Conservation (phyloP, 2,797 vertebrate genomes). For the Pampus argenteus region DNA sequence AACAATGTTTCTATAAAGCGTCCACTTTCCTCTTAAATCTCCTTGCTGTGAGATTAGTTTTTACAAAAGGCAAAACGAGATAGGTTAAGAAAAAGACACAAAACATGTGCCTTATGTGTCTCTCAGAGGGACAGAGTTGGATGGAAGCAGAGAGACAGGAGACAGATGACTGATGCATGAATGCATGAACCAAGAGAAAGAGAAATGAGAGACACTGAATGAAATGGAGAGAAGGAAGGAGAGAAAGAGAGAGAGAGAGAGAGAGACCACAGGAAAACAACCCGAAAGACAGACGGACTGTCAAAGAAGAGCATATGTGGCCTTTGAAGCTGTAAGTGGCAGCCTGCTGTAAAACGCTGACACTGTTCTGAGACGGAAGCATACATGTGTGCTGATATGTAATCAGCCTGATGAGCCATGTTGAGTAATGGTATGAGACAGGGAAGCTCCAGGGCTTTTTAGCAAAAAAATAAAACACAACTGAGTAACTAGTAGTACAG, state of each 20-base stretch:
- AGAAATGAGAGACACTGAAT: constrained; percentile 14
- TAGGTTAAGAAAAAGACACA: constrained; percentile 33
- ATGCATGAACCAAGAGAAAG: constrained; percentile 22
- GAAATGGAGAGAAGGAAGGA: constrained; percentile 15
- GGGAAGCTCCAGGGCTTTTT: constrained; percentile 41
- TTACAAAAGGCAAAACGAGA: constrained; percentile 28
- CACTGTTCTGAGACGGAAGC: constrained; percentile 44
- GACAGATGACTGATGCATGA: constrained; percentile 41
- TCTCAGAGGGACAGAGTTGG: background rate
- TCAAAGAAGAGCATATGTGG: constrained; percentile 43
- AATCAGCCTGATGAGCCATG: constrained; percentile 69
- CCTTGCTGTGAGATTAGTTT: constrained; percentile 17
- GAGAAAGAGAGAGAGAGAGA: constrained; percentile 22
- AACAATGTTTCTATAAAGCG: constrained; percentile 10
- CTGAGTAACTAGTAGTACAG: constrained; percentile 29
- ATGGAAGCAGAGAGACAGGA: constrained; percentile 19
- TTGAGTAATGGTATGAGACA: constrained; percentile 57
- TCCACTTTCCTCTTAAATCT: constrained; percentile 15
- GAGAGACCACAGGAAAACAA: constrained; percentile 41
- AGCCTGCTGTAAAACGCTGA: constrained; percentile 44
- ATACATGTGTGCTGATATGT: constrained; percentile 61
- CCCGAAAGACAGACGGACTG: constrained; percentile 56
- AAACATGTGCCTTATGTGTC: constrained; percentile 14
- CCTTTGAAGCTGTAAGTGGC: constrained; percentile 49
- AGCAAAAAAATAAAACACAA: background rate